phyloP scores from a whole-genome alignment of 2,888 invertebrate species.

The Cordilura impudica region DNA sequence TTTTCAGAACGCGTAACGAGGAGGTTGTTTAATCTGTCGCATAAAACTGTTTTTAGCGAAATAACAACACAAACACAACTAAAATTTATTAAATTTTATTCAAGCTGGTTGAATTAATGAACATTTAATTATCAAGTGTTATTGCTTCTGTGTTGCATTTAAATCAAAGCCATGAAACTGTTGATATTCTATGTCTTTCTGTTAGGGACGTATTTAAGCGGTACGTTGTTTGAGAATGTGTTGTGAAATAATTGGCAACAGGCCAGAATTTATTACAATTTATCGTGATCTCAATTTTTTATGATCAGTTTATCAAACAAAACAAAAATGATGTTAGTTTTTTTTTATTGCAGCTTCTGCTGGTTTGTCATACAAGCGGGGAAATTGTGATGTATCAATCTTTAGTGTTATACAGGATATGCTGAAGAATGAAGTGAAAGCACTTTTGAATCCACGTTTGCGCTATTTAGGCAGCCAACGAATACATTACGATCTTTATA shows the following conservation, averaged over 20 bases:
- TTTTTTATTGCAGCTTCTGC: conserved; percentile 11
- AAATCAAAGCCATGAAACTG: conserved; percentile 35
- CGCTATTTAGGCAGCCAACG: conserved; percentile 60
- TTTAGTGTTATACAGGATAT: conserved; percentile 68
- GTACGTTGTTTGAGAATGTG: conserved; percentile 30
- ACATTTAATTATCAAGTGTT: neutral
- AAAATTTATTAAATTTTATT: conserved; percentile 1
- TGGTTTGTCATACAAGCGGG: conserved; percentile 68
- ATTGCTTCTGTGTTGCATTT: conserved; percentile 23
- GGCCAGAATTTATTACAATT: neutral
- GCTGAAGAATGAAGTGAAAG: conserved; percentile 64
- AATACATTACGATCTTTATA: conserved; percentile 72
- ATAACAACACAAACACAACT: neutral
- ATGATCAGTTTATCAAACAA: neutral
- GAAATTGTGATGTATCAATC: conserved; percentile 69
- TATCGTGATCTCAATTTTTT: neutral
- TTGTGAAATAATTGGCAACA: conserved; percentile 2
- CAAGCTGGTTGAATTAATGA: conserved; percentile 19
- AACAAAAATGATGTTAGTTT: neutral
- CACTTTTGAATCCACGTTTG: conserved; percentile 60
- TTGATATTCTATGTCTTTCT: conserved; percentile 15
- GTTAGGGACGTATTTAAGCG: conserved; percentile 29
- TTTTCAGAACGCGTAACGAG: conserved; percentile 66
- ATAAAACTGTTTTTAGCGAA: conserved; percentile 1
- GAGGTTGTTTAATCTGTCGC: conserved; percentile 58